Percentiles rank a stretch among this genome's conserved stretches.
These are phyloP conservation scores for Ferdinandea cuprea DNA, from an alignment of 2,888 invertebrate species.

Conservation along the genomic window DNA sequence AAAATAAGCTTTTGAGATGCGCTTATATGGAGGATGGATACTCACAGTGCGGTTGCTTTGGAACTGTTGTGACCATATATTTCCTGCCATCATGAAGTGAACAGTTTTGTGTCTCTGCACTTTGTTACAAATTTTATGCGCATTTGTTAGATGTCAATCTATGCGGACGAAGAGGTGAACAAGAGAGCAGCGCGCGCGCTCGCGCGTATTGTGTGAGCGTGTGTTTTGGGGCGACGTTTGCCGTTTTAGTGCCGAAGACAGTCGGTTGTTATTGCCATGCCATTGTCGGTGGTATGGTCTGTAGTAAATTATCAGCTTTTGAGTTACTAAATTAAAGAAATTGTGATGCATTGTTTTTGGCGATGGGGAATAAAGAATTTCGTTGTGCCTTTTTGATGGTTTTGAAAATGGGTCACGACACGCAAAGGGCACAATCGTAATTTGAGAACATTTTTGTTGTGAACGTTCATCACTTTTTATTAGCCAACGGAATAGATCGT, in stretches of 20 bases:
- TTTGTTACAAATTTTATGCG: constrained; percentile 75
- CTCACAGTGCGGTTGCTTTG: constrained; percentile 43
- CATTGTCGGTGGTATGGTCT: constrained; percentile 51
- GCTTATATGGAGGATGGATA: constrained; percentile 67
- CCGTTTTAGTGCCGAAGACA: constrained; percentile 8
- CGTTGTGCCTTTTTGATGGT: too few species aligned
- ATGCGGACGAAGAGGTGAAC: constrained; percentile 48
- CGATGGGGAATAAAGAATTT: constrained; percentile 44
- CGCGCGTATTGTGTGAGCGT: not conserved
- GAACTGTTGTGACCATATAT: constrained; percentile 68
- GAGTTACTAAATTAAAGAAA: constrained; percentile 69
- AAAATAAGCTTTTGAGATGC: constrained; percentile 67
- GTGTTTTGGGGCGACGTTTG: not conserved
- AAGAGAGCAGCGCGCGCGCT: constrained; percentile 35
- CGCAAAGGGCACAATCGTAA: too few species aligned
- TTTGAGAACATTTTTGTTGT: too few species aligned
- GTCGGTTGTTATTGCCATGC: constrained; percentile 43
- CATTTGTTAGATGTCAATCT: constrained; percentile 74
- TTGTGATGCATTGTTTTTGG: constrained; percentile 71
- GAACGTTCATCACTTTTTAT: too few species aligned
- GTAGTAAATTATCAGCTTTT: constrained; percentile 69
- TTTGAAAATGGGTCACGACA: too few species aligned
- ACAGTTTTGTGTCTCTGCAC: constrained; percentile 72
- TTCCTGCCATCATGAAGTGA: constrained; percentile 56
- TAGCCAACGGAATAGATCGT: too few species aligned